Conservation (phyloP, 1,140 invertebrate genomes). For the Plectus sambesii region DNA sequence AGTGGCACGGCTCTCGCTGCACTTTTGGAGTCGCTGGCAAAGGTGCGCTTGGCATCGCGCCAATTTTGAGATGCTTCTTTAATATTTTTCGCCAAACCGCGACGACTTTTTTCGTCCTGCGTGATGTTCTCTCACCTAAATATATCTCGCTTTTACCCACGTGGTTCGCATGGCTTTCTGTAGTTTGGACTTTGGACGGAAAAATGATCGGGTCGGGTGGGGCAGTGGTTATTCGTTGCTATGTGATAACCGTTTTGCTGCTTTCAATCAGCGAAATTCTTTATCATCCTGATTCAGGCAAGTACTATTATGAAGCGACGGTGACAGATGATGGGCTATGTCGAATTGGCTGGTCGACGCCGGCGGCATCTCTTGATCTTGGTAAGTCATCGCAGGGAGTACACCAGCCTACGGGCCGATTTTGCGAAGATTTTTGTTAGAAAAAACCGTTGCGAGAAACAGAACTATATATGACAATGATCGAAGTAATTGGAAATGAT, state of each 20-base stretch:
- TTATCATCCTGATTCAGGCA: constrained; percentile 50
- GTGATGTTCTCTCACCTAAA: no score
- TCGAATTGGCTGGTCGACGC: constrained; percentile 86
- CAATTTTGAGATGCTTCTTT: constrained; percentile 5
- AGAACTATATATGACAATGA: no score
- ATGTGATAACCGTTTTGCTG: no score
- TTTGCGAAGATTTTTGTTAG: background rate
- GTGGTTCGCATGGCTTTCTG: no score
- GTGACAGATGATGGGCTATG: constrained; percentile 94
- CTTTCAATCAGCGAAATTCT: constrained; percentile 12
- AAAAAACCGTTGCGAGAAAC: background rate
- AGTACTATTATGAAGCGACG: constrained; percentile 83
- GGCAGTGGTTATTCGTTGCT: no score
- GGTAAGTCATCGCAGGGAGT: constrained; percentile 21
- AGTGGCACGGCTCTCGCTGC: constrained; percentile 85
- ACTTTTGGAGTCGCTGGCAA: constrained; percentile 70
- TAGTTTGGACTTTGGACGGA: no score
- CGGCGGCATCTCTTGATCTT: constrained; percentile 55
- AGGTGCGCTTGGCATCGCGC: no score
- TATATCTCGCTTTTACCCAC: no score
- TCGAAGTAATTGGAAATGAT: no score
- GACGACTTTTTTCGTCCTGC: no score
- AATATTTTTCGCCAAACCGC: background rate
- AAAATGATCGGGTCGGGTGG: no score
- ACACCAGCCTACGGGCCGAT: background rate